A percentile compares a stretch with the other conserved stretches of the same genome.
phyloP scores from a whole-genome alignment of 2,797 vertebrate species.

The Scolopax rusticola region DNA sequence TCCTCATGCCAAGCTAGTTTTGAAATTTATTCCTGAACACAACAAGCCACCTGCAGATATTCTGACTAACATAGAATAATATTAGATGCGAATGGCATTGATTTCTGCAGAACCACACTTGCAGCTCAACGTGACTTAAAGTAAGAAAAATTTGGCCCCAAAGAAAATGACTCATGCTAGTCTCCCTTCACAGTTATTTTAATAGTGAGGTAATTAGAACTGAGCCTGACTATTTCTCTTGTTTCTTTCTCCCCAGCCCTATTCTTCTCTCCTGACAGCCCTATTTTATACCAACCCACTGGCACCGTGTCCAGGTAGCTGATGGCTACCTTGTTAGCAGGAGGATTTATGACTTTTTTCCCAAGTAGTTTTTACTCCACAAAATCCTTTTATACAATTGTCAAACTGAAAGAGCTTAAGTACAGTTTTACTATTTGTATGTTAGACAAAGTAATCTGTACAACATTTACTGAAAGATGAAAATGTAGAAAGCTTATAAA shows the following conservation, averaged over 20 bases:
- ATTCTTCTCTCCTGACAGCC: background rate
- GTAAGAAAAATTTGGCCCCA: conserved; percentile 41
- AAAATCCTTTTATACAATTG: background rate
- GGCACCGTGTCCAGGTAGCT: background rate
- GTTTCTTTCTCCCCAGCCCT: background rate
- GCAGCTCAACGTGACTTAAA: conserved; percentile 19
- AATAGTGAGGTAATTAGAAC: conserved; percentile 19
- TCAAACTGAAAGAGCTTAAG: background rate
- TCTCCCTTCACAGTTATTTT: conserved; percentile 38
- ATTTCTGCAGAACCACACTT: background rate
- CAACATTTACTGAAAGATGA: background rate
- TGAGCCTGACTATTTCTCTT: background rate
- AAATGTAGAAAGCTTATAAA: background rate
- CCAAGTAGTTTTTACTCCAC: background rate
- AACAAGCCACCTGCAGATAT: background rate
- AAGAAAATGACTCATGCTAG: conserved; percentile 49
- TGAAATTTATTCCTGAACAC: background rate
- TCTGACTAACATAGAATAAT: background rate
- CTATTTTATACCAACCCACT: background rate
- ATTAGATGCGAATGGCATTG: background rate
- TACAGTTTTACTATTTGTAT: background rate
- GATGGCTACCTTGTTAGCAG: background rate
- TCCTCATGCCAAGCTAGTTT: background rate
- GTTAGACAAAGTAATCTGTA: background rate
- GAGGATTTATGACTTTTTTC: background rate